A percentile compares a stretch with the other conserved stretches of the same genome.
phyloP scores from a whole-genome alignment of 2,797 vertebrate genomes.

The Ficedula albicollis region DNA sequence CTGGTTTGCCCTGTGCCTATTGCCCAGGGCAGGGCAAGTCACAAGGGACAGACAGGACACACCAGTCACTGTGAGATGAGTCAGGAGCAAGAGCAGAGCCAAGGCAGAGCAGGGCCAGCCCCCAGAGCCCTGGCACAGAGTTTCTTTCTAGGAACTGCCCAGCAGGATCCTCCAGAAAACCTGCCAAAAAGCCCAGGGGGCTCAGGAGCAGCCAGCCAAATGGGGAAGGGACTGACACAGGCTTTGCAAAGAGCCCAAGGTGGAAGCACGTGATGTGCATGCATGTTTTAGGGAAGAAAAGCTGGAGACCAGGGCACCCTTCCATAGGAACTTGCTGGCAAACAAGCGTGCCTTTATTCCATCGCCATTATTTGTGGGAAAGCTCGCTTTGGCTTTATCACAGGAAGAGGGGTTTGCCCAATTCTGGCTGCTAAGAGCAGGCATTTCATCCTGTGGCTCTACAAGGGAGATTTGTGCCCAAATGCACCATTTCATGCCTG shows the following conservation, averaged over 20 bases:
- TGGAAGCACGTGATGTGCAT: not conserved
- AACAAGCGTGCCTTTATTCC: not conserved
- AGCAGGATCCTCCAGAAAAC: not conserved
- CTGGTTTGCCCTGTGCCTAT: not conserved
- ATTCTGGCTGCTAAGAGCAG: fast-evolving
- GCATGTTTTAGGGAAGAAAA: not conserved
- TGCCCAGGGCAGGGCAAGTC: not conserved
- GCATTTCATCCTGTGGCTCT: not conserved
- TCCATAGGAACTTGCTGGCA: not conserved
- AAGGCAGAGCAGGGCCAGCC: not conserved
- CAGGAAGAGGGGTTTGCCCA: not conserved
- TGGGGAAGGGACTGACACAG: not conserved
- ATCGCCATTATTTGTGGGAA: not conserved
- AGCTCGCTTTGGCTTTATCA: not conserved
- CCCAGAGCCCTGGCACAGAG: not conserved
- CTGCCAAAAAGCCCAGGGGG: not conserved
- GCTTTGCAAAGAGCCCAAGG: not conserved
- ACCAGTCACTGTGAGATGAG: not conserved
- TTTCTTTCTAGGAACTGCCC: not conserved
- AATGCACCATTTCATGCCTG: not conserved
- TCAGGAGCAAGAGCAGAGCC: not conserved
- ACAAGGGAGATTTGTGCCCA: too few species aligned
- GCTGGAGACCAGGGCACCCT: not conserved
- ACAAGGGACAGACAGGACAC: not conserved
- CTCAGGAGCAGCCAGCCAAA: not conserved